phyloP scores from a whole-genome alignment of 2,113 vertebrate genomes.

The Epinephelus moara region DNA sequence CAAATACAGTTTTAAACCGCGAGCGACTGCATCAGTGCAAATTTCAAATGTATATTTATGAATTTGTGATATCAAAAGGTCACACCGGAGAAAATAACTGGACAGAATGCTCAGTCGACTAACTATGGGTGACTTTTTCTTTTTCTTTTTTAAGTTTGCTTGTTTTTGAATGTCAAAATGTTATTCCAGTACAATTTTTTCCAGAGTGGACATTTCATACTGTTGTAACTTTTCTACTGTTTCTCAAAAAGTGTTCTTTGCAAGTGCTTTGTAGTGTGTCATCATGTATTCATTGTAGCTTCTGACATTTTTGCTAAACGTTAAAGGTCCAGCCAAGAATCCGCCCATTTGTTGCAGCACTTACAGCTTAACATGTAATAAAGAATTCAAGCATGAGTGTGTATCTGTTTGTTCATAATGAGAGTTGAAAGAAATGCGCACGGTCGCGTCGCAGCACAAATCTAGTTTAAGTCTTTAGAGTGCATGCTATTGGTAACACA shows the following conservation, averaged over 20 bases:
- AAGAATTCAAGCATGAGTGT: conserved; percentile 65
- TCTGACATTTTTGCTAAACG: conserved; percentile 42
- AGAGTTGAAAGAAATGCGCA: background rate
- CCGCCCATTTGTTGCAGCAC: conserved; percentile 35
- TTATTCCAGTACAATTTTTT: conserved; percentile 47
- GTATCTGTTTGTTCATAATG: conserved; percentile 8
- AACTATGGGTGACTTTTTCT: conserved; percentile 9
- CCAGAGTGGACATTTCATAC: conserved; percentile 67
- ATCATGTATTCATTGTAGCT: conserved; percentile 41
- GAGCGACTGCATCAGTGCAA: conserved; percentile 11
- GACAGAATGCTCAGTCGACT: background rate
- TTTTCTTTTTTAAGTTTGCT: conserved; percentile 12
- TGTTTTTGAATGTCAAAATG: conserved; percentile 52
- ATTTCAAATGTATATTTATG: conserved; percentile 58
- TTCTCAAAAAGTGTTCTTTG: conserved; percentile 76
- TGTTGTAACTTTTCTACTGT: conserved; percentile 76
- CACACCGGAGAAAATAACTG: conserved; percentile 11
- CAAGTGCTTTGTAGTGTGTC: conserved; percentile 61
- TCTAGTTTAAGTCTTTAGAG: conserved; percentile 7
- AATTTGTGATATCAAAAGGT: conserved; percentile 25
- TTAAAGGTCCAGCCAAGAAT: conserved; percentile 36
- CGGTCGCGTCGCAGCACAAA: background rate
- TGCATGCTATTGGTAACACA: conserved; percentile 4
- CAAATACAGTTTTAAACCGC: conserved; percentile 26
- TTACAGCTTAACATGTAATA: conserved; percentile 56